Evolutionary conservation across 2,888 invertebrate genomes (phyloP), one percentile per base, ranked within the genome.

Genomic region (Eupithecia subumbrata): DNA sequence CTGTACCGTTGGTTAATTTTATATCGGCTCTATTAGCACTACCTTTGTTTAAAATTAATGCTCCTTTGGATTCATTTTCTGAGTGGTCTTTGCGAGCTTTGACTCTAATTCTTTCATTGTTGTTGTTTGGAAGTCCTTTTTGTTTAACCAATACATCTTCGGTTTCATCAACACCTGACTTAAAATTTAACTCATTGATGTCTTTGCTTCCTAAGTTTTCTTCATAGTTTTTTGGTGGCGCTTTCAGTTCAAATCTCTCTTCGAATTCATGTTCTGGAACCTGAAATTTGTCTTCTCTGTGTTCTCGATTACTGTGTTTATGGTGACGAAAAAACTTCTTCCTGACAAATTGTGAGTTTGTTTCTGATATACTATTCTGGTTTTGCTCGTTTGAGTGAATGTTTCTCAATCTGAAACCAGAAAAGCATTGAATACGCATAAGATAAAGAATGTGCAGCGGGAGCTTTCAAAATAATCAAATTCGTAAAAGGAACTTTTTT

Each of bases 241-340:
- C 89, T 85, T 93, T 95, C 5, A 94, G 85, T 85, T 96, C 96
- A 80, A 96, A 96, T 82, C 89, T 95, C 60, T 95, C 95, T 86
- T 96, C 96, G 74, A 96, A 96, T 76, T 96, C 96, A 77, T 96
- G 96, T 78, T 95, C 95, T 0, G 96, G 96, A 76, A 95, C 87
- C 79, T 95, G 93, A 80, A 90, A 86, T 75, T 87, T 90, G 18
- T 86, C 85, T 66, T 84, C 86, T 7, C 76, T 82, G n/a, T 82
- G 82, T 77, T 90, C 90, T 67, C 81, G 84, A 45, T 85, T 86
- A 64, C 82, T 85, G 72, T 88, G 85, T 56, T 90, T 94, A 81
- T 93, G 91, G 80, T 93, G 94, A 78, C 94, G 95, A 91, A 92
- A 91, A 91, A 90, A 90, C 79, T 92, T 93, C 84, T 91, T 93